Percentiles rank a stretch among this genome's conserved stretches.
These are phyloP conservation scores for Zaprionus lachaisei DNA, from an alignment of 1,140 invertebrate genomes.

Conservation along the genomic window DNA sequence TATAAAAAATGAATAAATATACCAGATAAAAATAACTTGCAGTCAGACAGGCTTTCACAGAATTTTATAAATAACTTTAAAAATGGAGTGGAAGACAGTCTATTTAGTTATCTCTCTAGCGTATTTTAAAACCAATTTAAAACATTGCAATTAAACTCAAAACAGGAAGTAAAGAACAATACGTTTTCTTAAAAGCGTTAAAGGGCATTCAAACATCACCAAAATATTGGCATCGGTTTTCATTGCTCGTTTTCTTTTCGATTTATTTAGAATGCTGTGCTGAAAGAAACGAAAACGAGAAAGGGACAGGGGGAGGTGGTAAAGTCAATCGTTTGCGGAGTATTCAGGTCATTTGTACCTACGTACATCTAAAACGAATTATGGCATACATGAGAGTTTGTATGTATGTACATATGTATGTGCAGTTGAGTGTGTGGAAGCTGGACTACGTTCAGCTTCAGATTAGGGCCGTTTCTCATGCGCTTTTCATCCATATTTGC, in stretches of 20 bases:
- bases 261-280: background rate
- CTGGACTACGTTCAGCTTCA: constrained; percentile 10
- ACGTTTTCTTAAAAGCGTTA: background rate
- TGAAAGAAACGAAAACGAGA: background rate
- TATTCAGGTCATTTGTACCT: constrained; percentile 69
- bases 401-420: constrained; percentile 11
- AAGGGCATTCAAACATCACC: constrained; percentile 8
- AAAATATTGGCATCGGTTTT: background rate
- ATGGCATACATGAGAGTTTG: constrained; percentile 38
- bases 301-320: background rate
- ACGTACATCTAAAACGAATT: constrained; percentile 48
- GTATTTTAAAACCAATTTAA: background rate
- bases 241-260: constrained; percentile 7
- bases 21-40: background rate
- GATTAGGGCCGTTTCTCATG: constrained; percentile 57
- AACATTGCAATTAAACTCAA: background rate
- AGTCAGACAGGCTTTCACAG: background rate
- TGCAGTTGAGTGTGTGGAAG: constrained; percentile 15
- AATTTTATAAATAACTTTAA: too few species aligned
- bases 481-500: constrained; percentile 60
- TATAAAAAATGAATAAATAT: background rate
- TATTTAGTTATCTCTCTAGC: too few species aligned
- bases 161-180: too few species aligned
- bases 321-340: constrained; percentile 59
- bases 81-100: too few species aligned